Evolutionary conservation across 2,113 vertebrate species (phyloP), one percentile per base, ranked within the genome.

Genomic region (Leucoraja erinaceus): DNA sequence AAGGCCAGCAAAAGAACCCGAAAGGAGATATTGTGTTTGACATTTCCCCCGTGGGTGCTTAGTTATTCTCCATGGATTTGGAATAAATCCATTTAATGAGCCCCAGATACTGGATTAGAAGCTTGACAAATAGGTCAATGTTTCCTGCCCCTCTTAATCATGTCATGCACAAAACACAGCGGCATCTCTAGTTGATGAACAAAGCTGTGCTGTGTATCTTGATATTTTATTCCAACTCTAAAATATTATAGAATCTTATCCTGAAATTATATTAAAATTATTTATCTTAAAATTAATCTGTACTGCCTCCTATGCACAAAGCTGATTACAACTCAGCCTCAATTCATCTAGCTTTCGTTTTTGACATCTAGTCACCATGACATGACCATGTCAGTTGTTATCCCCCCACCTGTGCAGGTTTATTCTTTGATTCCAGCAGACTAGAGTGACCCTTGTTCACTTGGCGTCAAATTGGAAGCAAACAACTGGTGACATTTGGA

Each of bases 51-150:
- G 47, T 61, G 61, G 59, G 59, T 16, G 0, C 28, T 88, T 88
- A 61, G 63, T 63, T 88, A 88, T 4, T 88, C 83, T 8, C 12
- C 56, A 63, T 88, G 83, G 59, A 63, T 88, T 88, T 88, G 59
- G 83, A 88, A 88, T 88, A 88, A 88, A 88, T 88, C 28, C 28
- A 18, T 88, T 88, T 63, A 63, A 88, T 63, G 59, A 88, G 59
- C 11, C 83, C 83, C 12, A 31, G 5, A 5, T 31, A 16, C 12
- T 88, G 59, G 28, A 63, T 61, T 88, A 31, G 59, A 88, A 88
- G 16, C 56, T n/a, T 33, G 28, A 63, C 56, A 63, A 86, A 54
- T 47, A 9, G 28, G 12, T 88, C 83, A 88, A 8, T 88, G 83
- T 59, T 31, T 63, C 59, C 59, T 63, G 83, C 56, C 28, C 83